These are phyloP conservation scores for Acanthosepion esculentum DNA, from an alignment of 2,888 invertebrate genomes.

Conservation along the genomic window DNA sequence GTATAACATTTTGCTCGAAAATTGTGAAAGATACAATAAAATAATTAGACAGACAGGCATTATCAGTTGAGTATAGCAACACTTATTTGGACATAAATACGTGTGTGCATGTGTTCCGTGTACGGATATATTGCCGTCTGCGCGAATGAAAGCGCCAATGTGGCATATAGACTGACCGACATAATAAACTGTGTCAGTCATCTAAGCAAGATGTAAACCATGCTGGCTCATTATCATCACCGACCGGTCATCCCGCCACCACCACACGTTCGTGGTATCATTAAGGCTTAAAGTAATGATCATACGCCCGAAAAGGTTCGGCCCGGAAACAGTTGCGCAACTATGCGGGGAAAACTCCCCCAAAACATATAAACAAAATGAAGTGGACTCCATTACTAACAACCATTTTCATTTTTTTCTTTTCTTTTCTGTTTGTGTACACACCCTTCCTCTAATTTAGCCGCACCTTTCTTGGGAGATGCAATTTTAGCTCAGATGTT, in stretches of 20 bases:
- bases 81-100: no score
- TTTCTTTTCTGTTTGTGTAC: not conserved
- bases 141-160: not conserved
- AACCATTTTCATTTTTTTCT: not conserved
- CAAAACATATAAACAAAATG: slow-evolving; percentile 10
- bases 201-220: not conserved
- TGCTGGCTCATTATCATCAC: not conserved
- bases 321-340: not conserved
- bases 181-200: not conserved
- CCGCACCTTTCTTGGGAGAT: no score
- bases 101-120: not conserved
- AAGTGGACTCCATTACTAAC: not conserved
- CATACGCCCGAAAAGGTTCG: not conserved
- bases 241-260: not conserved
- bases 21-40: no score
- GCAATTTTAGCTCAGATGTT: no score
- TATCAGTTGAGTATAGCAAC: no score
- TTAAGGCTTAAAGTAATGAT: not conserved
- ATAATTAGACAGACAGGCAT: no score
- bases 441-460: not conserved
- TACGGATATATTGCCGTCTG: not conserved
- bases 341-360: not conserved
- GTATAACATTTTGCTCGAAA: no score
- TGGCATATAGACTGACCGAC: not conserved
- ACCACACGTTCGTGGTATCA: not conserved